phyloP scores from a whole-genome alignment of 2,888 invertebrate species.

The Pollenia angustigena region DNA sequence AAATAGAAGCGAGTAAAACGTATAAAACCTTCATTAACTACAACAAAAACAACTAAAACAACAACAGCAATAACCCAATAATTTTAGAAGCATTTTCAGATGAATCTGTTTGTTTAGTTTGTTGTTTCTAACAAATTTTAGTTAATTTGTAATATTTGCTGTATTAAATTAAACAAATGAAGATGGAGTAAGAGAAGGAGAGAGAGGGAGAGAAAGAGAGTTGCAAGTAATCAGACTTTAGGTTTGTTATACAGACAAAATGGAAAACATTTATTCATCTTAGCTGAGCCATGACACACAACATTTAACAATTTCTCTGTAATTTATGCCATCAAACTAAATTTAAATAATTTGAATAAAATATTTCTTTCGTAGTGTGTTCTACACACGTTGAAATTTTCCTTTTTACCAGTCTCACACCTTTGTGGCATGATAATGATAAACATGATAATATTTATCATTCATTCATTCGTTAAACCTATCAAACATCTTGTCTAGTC shows the following conservation, averaged over 20 bases:
- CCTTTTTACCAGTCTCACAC: not conserved
- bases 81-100: constrained; percentile 28
- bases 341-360: not conserved
- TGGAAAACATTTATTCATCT: constrained; percentile 11
- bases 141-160: constrained; percentile 55
- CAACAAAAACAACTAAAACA: not conserved
- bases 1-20: not conserved
- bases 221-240: not conserved
- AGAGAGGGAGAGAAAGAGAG: not conserved
- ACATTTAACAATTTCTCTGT: constrained; percentile 19
- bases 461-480: constrained; percentile 1
- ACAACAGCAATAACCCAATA: constrained; percentile 2
- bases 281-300: not conserved
- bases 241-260: not conserved
- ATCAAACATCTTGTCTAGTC: constrained; percentile 5
- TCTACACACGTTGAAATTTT: not conserved
- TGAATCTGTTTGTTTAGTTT: constrained; percentile 36
- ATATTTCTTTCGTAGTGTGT: not conserved
- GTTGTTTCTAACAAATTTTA: constrained; percentile 36
- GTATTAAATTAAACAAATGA: constrained; percentile 5
- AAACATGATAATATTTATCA: not conserved
- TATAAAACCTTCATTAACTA: constrained; percentile 35
- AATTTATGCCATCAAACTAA: constrained; percentile 5
- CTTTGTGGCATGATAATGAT: not conserved
- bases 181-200: not conserved